Percentiles rank a stretch among this genome's conserved stretches.
Conservation (phyloP, 2,797 vertebrate genomes). For the Heteromormyrus szaboi region DNA sequence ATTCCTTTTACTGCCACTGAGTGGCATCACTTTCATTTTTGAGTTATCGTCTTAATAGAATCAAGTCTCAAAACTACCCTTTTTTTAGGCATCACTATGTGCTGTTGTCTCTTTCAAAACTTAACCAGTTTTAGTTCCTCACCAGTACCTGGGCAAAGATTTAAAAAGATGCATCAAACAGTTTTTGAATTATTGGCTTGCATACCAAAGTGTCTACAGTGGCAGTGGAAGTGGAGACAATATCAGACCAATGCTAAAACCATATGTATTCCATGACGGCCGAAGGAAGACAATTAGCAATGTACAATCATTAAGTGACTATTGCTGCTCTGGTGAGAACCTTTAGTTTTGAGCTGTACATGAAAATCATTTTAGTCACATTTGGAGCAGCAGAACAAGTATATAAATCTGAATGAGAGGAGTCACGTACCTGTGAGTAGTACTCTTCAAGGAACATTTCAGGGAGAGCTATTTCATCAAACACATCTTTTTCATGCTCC, state of each 20-base stretch:
- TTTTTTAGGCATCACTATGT: neutral
- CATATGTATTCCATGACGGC: neutral
- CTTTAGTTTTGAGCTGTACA: neutral
- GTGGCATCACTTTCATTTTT: neutral
- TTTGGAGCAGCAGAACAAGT: neutral
- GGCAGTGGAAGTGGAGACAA: neutral
- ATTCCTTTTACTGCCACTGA: neutral
- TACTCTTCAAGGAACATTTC: conserved; percentile 30
- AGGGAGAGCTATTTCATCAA: conserved; percentile 7
- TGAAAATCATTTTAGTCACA: neutral
- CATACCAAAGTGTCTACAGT: neutral
- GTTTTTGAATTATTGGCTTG: neutral
- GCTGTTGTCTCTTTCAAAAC: neutral
- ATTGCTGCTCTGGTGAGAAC: neutral
- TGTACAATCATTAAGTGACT: neutral
- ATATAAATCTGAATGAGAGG: neutral
- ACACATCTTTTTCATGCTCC: neutral
- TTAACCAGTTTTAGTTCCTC: neutral
- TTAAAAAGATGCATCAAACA: neutral
- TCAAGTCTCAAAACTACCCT: neutral
- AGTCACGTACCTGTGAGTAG: conserved; percentile 36
- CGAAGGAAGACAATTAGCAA: neutral
- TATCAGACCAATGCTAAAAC: neutral
- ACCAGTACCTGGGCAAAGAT: neutral
- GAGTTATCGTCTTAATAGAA: neutral